These are phyloP conservation scores for Oxytorus armatus DNA, from an alignment of 2,888 invertebrate genomes.

Conservation along the genomic window DNA sequence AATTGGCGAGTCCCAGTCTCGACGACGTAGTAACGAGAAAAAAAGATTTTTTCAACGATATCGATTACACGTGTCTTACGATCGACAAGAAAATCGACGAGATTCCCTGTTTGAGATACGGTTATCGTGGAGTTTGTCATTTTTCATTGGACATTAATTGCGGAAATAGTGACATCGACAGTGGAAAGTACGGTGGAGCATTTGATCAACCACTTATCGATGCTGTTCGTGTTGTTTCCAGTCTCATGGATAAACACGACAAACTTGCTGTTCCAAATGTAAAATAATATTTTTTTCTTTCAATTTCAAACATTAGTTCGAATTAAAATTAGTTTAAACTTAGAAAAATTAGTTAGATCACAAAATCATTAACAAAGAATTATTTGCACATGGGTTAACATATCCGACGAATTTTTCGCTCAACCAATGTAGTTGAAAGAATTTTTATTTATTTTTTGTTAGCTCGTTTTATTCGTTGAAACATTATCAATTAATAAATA, in stretches of 20 bases:
- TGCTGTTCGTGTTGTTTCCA: constrained; percentile 65
- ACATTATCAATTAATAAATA: too few species aligned
- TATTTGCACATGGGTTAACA: too few species aligned
- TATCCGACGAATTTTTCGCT: too few species aligned
- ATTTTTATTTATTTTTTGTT: too few species aligned
- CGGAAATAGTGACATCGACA: constrained; percentile 69
- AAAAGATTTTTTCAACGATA: constrained; percentile 68
- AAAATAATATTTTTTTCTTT: constrained; percentile 43
- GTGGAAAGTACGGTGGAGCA: constrained; percentile 72
- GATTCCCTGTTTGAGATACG: constrained; percentile 72
- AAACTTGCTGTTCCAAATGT: constrained; percentile 69
- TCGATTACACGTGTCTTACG: constrained; percentile 72
- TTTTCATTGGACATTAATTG: constrained; percentile 70
- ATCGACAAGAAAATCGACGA: constrained; percentile 70
- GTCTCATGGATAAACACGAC: constrained; percentile 70
- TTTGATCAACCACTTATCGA: constrained; percentile 74
- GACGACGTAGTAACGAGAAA: constrained; percentile 65
- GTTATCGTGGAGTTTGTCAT: constrained; percentile 72
- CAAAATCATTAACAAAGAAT: too few species aligned
- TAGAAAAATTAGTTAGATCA: too few species aligned
- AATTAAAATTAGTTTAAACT: too few species aligned
- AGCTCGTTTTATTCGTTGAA: too few species aligned
- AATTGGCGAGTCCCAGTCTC: constrained; percentile 68
- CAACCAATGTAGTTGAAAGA: too few species aligned
- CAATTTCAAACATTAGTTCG: neutral